A percentile compares a stretch with the other conserved stretches of the same genome.
phyloP scores from a whole-genome alignment of 2,113 vertebrate genomes.

The Oceanodroma tethys region DNA sequence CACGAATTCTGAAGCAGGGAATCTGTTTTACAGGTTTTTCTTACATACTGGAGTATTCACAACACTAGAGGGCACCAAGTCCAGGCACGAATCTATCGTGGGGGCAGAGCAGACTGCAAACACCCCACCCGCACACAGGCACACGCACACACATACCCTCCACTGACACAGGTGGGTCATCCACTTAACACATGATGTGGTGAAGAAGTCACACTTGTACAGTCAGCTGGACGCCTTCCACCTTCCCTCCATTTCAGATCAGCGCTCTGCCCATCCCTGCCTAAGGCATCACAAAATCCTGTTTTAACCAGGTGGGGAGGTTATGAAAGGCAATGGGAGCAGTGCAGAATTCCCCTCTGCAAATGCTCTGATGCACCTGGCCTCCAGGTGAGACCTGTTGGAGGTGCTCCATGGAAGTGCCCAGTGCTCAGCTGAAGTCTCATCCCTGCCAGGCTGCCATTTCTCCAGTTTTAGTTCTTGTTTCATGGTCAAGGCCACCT shows the following conservation, averaged over 20 bases:
- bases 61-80: not conserved
- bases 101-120: accelerated
- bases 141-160: too few relatives aligned
- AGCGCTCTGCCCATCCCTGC: not conserved
- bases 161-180: not conserved
- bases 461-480: not conserved
- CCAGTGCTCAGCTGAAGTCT: not conserved
- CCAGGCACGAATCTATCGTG: accelerated
- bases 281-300: accelerated
- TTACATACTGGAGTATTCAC: not conserved
- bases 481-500: not conserved
- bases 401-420: not conserved
- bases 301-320: not conserved
- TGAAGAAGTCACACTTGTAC: too few relatives aligned
- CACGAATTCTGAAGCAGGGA: not conserved
- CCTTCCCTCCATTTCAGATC: not conserved
- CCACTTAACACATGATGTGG: accelerated
- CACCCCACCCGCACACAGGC: accelerated
- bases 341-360: not conserved
- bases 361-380: not conserved
- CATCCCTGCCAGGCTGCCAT: not conserved
- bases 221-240: not conserved
- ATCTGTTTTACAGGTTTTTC: not conserved
- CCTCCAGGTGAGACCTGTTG: too few relatives aligned
- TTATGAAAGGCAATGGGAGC: not conserved